Conservation (phyloP, 1,140 invertebrate species). For the Battus philenor region DNA sequence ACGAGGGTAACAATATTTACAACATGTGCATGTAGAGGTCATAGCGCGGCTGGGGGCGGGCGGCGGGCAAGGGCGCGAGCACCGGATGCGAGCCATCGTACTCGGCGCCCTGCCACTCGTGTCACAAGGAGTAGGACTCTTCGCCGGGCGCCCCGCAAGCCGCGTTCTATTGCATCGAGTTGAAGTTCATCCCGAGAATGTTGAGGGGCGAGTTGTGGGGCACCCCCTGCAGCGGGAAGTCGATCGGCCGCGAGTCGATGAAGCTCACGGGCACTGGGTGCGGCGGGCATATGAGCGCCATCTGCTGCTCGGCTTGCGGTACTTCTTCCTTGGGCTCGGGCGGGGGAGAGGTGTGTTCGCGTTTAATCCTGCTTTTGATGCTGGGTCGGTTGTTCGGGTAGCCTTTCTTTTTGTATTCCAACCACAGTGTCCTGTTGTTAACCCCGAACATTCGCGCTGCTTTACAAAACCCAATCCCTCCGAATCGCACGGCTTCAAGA, state of each 20-base stretch:
- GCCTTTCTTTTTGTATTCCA: slow-evolving; percentile 88
- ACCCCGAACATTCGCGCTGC: slow-evolving; percentile 88
- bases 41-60: slow-evolving; percentile 27
- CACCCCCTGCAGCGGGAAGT: slow-evolving; percentile 73
- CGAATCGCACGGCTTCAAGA: slow-evolving; percentile 85
- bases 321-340: slow-evolving; percentile 64
- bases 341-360: slow-evolving; percentile 77
- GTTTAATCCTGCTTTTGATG: slow-evolving; percentile 82
- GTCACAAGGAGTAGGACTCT: slow-evolving; percentile 54
- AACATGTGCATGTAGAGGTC: slow-evolving; percentile 49
- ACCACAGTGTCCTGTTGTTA: slow-evolving; percentile 89
- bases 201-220: slow-evolving; percentile 78
- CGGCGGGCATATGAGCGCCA: slow-evolving; percentile 58
- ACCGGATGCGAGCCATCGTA: slow-evolving; percentile 4
- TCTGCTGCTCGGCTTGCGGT: slow-evolving; percentile 56
- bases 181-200: slow-evolving; percentile 84
- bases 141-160: slow-evolving; percentile 51
- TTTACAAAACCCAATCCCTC: slow-evolving; percentile 90
- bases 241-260: slow-evolving; percentile 78
- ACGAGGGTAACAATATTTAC: slow-evolving; percentile 41
- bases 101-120: slow-evolving; percentile 41
- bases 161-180: slow-evolving; percentile 80
- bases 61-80: slow-evolving; percentile 20
- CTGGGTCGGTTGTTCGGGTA: slow-evolving; percentile 86
- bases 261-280: slow-evolving; percentile 75